Conservation (phyloP, 2,113 vertebrate species). For the Chloropsis cyanopogon region DNA sequence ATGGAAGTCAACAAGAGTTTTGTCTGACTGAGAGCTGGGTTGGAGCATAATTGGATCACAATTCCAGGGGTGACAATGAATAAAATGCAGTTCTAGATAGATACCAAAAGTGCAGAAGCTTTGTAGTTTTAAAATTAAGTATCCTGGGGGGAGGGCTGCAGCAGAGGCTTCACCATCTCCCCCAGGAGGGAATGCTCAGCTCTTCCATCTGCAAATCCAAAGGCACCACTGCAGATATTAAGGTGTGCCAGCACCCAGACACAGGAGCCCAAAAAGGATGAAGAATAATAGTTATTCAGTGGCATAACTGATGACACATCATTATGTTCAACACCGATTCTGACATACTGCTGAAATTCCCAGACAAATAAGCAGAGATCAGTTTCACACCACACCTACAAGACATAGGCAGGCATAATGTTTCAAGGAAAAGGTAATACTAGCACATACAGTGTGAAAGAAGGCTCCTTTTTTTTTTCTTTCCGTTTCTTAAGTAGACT, state of each 20-base stretch:
- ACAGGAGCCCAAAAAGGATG: neutral
- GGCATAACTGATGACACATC: neutral
- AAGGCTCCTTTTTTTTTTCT: neutral
- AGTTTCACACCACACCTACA: neutral
- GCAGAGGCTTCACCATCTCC: neutral
- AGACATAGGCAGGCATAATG: neutral
- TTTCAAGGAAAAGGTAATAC: neutral
- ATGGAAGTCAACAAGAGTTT: conserved; percentile 62
- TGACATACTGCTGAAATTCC: neutral
- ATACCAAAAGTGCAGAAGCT: neutral
- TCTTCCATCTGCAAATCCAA: neutral
- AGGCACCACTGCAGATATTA: neutral
- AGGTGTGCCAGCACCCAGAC: neutral
- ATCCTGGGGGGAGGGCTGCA: neutral
- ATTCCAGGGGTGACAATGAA: conserved; percentile 25
- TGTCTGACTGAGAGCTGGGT: conserved; percentile 17
- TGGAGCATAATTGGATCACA: conserved; percentile 32
- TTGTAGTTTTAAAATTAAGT: neutral
- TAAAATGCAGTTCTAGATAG: neutral
- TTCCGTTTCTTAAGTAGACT: neutral
- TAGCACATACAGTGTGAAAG: neutral
- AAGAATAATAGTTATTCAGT: neutral
- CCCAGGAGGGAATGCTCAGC: neutral
- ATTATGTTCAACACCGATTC: neutral
- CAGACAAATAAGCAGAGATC: neutral